Base-by-base conservation (phyloP, 2,113 vertebrate species). In the Mormyrus lacerda region DNA sequence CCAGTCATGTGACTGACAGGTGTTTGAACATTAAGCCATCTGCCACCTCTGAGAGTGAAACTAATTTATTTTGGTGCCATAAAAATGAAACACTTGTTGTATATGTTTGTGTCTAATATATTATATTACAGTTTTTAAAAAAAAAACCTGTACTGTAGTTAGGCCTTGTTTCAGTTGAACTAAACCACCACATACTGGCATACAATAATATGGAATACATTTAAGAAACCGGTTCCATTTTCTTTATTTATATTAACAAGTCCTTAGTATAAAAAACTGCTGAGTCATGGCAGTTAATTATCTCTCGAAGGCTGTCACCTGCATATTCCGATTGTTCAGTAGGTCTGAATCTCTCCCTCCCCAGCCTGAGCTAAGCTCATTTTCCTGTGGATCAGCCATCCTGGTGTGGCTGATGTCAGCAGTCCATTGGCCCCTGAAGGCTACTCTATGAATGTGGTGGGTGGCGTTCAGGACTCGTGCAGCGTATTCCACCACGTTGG, bases 11-110 rank as follows among this genome's bases (percentile, higher is more conserved):
- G 82, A 84, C 73, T 17, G 82, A 84, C 35, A 82, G 76, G 6
- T 82, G 15, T 42, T 44, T 76, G n/a, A 88, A 79, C 6, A 73
- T 88, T 13, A n/a, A 88, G 31, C 55, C 87, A 88, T 69, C 55
- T 69, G 87, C 27, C 19, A 48, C 44, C 47, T 47, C 85, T 86
- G 45, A 86, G 84, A 53, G 35, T 85, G 82, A 48, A 85, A 86
- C 9, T 17, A 27, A 85, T 85, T 48, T 45, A 86, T 51, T 31
- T 51, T 19, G 21, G 27, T 86, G 5, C 27, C 35, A 9, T 8
- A 84, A 84, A 83, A 83, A 47, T 47, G 6, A 84, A 84, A 84
- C 35, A 39, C 73, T 42, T 79, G 58, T 65, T 65, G 9, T 65
- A 76, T 76, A 15, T 76, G 31, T 39, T 76, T 76, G 73, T 79